These are phyloP conservation scores for Gymnocheta viridis DNA, from an alignment of 2,888 invertebrate species.

Conservation along the genomic window DNA sequence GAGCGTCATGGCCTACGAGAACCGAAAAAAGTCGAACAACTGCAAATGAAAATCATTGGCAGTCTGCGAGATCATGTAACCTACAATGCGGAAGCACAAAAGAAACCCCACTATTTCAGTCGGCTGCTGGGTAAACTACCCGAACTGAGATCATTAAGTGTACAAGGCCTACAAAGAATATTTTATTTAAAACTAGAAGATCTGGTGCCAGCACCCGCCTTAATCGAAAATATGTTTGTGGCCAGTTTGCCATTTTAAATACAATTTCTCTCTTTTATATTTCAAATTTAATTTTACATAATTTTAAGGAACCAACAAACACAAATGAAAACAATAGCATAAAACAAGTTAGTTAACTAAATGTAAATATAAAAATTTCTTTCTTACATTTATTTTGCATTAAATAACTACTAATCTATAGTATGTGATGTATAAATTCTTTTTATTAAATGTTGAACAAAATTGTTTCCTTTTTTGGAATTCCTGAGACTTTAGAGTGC, in stretches of 20 bases:
- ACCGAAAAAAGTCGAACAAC: slow-evolving; percentile 94
- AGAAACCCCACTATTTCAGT: slow-evolving; percentile 96
- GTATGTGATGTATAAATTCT: neutral
- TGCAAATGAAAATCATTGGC: slow-evolving; percentile 98
- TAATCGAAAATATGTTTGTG: slow-evolving; percentile 97
- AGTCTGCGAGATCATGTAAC: slow-evolving; percentile 98
- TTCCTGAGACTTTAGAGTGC: neutral
- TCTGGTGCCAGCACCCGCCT: slow-evolving; percentile 93
- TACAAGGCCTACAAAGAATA: slow-evolving; percentile 96
- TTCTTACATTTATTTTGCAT: slow-evolving; percentile 27
- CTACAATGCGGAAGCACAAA: slow-evolving; percentile 92
- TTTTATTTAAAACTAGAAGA: slow-evolving; percentile 97
- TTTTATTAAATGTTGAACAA: slow-evolving; percentile 14
- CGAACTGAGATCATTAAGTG: slow-evolving; percentile 94
- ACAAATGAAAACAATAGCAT: too few species aligned
- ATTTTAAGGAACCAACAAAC: too few species aligned
- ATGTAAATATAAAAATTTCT: slow-evolving; percentile 46
- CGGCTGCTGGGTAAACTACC: slow-evolving; percentile 95
- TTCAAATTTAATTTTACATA: neutral
- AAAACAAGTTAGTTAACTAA: too few species aligned
- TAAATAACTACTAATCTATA: neutral
- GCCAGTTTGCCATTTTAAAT: slow-evolving; percentile 95
- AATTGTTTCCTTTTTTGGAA: slow-evolving; percentile 11
- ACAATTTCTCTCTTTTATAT: neutral
- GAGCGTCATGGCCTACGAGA: slow-evolving; percentile 96